Evolutionary conservation across 2,888 invertebrate species (phyloP).

Genomic region (Unio delphinus): DNA sequence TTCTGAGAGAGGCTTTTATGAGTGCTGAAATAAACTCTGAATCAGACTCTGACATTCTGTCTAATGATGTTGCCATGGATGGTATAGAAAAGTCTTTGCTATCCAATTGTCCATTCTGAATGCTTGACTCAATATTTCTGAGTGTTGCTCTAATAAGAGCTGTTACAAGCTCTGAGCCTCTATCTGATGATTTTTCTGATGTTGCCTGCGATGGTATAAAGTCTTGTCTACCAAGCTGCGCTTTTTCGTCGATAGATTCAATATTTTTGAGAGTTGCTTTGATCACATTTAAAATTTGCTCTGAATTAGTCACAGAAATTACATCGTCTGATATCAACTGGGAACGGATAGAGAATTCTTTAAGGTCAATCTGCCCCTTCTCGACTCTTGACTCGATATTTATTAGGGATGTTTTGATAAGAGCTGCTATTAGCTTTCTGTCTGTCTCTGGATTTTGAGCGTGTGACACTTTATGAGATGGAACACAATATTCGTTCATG

Average conservation of each 20-base stretch:
- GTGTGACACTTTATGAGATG: constrained; percentile 18
- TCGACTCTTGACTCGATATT: constrained; percentile 40
- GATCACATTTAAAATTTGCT: no score
- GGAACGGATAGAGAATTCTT: constrained; percentile 32
- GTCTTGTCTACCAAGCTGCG: no score
- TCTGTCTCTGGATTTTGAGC: constrained; percentile 13
- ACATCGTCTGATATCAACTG: no score
- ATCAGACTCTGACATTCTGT: neutral
- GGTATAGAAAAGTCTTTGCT: constrained; percentile 31
- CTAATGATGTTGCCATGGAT: constrained; percentile 17
- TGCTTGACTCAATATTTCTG: constrained; percentile 34
- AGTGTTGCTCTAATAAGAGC: constrained; percentile 37
- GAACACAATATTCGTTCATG: constrained; percentile 28
- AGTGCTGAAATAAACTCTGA: no score
- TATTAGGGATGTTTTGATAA: constrained; percentile 33
- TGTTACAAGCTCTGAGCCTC: constrained; percentile 15
- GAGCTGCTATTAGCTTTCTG: constrained; percentile 20
- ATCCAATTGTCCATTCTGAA: constrained; percentile 29
- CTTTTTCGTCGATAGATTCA: no score
- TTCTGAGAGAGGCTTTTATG: no score
- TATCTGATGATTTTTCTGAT: neutral
- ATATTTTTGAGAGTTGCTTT: no score
- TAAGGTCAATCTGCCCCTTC: constrained; percentile 23
- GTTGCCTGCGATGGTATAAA: neutral
- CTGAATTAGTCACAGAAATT: no score